Conservation (phyloP, 2,797 vertebrate genomes). For the Sandelia bainsii region DNA sequence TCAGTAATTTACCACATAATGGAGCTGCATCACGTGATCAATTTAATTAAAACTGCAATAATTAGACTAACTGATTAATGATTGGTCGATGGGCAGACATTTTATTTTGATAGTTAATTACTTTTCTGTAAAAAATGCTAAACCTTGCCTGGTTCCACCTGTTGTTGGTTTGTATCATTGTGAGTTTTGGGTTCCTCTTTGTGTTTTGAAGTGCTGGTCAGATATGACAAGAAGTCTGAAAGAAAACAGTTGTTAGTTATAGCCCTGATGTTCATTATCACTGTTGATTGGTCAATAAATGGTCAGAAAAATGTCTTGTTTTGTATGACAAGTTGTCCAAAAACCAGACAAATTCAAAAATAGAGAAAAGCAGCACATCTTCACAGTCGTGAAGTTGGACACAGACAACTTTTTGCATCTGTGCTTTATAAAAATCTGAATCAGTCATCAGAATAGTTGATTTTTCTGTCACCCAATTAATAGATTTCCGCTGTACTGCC, state of each 20-base stretch:
- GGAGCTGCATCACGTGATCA: accelerated
- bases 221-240: background rate
- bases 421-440: background rate
- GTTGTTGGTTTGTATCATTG: background rate
- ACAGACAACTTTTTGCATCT: accelerated
- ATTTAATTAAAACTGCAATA: background rate
- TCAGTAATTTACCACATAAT: background rate
- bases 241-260: too few relatives aligned
- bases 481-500: background rate
- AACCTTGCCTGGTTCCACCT: background rate
- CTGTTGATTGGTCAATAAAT: background rate
- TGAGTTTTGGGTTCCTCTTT: background rate
- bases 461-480: background rate
- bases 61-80: background rate
- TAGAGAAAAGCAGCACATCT: background rate
- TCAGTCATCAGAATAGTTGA: too few relatives aligned
- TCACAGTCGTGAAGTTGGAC: background rate
- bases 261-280: too few relatives aligned
- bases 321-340: background rate
- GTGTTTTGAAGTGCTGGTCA: background rate
- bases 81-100: background rate
- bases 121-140: too few relatives aligned
- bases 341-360: background rate
- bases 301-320: background rate
- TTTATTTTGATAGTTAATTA: background rate